Base-by-base conservation (phyloP, 2,797 vertebrate species). In the Phoeniculus purpureus region DNA sequence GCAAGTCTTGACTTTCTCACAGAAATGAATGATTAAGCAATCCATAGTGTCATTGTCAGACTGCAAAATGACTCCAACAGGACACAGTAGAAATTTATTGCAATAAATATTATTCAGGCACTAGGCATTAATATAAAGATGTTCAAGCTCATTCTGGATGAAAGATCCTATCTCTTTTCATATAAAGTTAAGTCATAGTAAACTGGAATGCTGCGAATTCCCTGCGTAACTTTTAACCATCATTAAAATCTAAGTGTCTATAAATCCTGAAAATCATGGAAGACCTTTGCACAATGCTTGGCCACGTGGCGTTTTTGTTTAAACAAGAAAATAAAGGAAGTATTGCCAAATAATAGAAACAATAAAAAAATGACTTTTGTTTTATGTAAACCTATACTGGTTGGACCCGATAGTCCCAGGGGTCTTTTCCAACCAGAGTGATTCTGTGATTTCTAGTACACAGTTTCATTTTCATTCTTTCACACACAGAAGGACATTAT, bases 21-120 rank as follows among this genome's bases (percentile, higher is more conserved):
- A 72, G 61, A 87, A 83, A 47, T 1, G 27, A 83, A 81, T 66
- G 55, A 87, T 74, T 84, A 87, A 60, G 50, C 64, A 95, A 87
- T 62, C 34, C 26, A 45, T 62, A 86, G 68, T 58, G 22, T 8
- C 15, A 37, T 4, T 89, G 60, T 80, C 67, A 80, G 45, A 55
- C 32, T 66, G 34, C 76, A 89, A 91, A 73, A 70, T 73, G 5
- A 76, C n/a, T 70, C 62, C 50, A 78, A 66, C 5, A 68, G 20
- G 15, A 75, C 64, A 29, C 12, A 67, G 21, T n/a, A 86, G n/a
- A 90, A 91, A 86, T 11, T 29, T 5, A 7, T 27, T 68, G 27
- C 17, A 72, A 80, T 15, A 87, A 82, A 32, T 8, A 1, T 56
- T 91, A 87, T 85, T 68, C 45, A 79, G 40, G 45, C 3, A 6